Conservation (phyloP, 2,797 vertebrate genomes). For the Lerista edwardsae region DNA sequence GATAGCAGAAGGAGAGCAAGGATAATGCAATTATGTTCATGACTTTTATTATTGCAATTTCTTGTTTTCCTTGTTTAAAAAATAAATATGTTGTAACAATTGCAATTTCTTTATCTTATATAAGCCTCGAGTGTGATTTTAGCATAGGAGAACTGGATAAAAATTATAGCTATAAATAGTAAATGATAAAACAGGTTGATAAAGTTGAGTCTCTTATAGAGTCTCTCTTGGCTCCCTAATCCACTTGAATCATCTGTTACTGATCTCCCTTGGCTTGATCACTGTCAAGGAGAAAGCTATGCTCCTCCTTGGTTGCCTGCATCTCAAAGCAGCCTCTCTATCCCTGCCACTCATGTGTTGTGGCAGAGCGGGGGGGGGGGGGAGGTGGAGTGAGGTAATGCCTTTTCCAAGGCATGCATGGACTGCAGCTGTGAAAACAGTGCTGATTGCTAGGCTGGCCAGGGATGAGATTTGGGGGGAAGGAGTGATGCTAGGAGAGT, state of each 20-base stretch:
- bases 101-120: too few species aligned
- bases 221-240: not conserved
- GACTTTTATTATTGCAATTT: too few species aligned
- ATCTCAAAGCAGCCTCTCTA: not conserved
- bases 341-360: not conserved
- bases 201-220: not conserved
- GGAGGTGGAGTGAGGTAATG: constrained; percentile 3
- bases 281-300: not conserved
- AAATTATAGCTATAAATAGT: too few species aligned
- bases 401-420: constrained; percentile 12
- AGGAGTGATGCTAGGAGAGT: too few species aligned
- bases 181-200: too few species aligned
- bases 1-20: too few species aligned
- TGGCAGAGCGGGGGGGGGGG: not conserved
- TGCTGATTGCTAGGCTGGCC: not conserved
- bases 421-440: constrained; percentile 38
- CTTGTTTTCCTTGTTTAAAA: too few species aligned
- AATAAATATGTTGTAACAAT: too few species aligned
- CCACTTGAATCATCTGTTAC: not conserved
- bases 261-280: not conserved
- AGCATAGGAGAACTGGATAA: too few species aligned
- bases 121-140: too few species aligned
- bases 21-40: too few species aligned
- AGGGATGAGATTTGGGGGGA: not conserved
- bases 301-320: not conserved